Base-by-base conservation (phyloP, 1,140 invertebrate species). In the Oscheius sp. region DNA sequence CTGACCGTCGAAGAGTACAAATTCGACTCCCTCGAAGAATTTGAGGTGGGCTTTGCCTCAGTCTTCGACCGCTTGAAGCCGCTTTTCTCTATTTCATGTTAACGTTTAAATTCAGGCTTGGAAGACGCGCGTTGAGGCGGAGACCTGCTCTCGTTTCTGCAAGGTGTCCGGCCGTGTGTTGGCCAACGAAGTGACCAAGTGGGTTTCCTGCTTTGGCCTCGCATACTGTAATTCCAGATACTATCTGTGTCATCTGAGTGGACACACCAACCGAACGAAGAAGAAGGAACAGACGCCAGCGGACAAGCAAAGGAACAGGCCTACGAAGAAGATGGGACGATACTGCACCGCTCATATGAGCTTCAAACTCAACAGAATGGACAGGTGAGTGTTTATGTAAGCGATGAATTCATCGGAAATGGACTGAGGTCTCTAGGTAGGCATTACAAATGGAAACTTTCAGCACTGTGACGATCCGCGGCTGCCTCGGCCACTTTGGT, bases 321-420 rank as follows among this genome's bases (percentile, higher is more conserved):
- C 61, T 26, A 63, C 61, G 10, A 63, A 63, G 36, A 63, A 63
- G 31, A 63, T 63, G 61, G 61, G 61, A 34, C 61, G 61, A 29
- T 63, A 63, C 31, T 63, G 61, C 31, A 63, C 61, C 10, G 61
- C 61, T 34, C 35, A 32, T 42, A 63, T 63, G 61, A 63, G 36
- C 31, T 34, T 63, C 61, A 63, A 63, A 26, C 32, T n/a, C 7
- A 63, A 26, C 31, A 63, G 26, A 26, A 38, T 7, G 10, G 61
- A 63, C 31, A 32, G 61, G 61, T 63, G 35, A 32, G 26, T 36
- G 31, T 63, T 63, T 63, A n/a, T 13, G 15, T 63, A 18, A 45
- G 23, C 18, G 23, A 45, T 45, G 15, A 45, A 15, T 45, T 23
- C 23, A 18, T 45, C 42, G 18, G 42, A 45, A 23, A 45, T 18